These are phyloP conservation scores for Bufotes viridis DNA, from an alignment of 2,797 vertebrate species.

Conservation along the genomic window DNA sequence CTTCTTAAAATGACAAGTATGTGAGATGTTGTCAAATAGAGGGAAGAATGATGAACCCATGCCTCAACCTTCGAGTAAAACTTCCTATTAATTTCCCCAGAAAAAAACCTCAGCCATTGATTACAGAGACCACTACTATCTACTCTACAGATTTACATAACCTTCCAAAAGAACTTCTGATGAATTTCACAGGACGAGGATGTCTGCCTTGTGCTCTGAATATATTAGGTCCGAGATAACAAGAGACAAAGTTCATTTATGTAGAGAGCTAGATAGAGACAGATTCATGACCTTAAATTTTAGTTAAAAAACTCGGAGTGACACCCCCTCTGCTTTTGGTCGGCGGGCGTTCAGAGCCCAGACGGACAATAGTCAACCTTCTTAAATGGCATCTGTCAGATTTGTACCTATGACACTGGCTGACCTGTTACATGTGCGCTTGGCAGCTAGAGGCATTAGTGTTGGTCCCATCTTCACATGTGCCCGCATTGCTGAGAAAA, in stretches of 20 bases:
- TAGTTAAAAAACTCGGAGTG: background rate
- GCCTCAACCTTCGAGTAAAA: background rate
- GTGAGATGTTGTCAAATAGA: background rate
- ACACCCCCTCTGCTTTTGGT: background rate
- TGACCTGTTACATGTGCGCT: too few species aligned
- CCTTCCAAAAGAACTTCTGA: background rate
- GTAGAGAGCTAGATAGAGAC: background rate
- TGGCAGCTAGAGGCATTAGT: too few species aligned
- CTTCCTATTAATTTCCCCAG: background rate
- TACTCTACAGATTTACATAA: background rate
- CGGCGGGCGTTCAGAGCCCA: too few species aligned
- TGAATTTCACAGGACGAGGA: background rate
- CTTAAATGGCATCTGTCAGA: too few species aligned
- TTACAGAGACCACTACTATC: background rate
- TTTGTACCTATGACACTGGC: too few species aligned
- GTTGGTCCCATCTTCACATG: too few species aligned
- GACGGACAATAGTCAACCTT: background rate
- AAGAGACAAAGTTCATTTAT: background rate
- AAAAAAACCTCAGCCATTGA: background rate
- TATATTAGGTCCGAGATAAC: background rate
- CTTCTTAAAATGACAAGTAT: background rate
- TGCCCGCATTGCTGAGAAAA: too few species aligned
- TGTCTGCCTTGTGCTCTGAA: too few species aligned
- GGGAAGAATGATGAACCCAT: background rate
- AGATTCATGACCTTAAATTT: background rate